Base-by-base conservation (phyloP, 2,113 vertebrate species). In the Phalacrocorax pelagicus region DNA sequence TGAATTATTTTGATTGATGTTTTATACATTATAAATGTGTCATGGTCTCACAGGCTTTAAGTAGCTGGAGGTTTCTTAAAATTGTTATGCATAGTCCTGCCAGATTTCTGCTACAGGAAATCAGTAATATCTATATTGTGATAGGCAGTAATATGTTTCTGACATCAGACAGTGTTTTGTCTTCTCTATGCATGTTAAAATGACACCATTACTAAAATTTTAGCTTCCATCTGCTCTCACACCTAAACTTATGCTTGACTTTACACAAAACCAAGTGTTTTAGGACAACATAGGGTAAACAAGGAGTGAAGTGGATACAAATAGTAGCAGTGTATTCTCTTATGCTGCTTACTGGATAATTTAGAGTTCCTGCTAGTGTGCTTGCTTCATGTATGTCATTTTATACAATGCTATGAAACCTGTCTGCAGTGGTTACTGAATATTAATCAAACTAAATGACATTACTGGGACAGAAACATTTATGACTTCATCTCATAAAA, bases 151-250 rank as follows among this genome's bases (percentile, higher is more conserved):
- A 69, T 89, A 77, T 84, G 47, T 26, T 94, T 66, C 65, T 79
- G 73, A 81, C 59, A 78, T 36, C 55, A 92, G 52, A 69, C 36
- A 66, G 89, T 74, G 49, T 90, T 90, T 91, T 59, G 15, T 74
- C 55, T 91, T 62, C 51, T 34, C 8, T 66, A 49, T 8, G 15
- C n/a, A 5, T n/a, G 12, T 55, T 81, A 62, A 86, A 84, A 81
- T 67, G 51, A n/a, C 73, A 49, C 18, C 4, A 1, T 44, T 40
- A 57, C 61, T 54, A 16, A 62, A 95, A 81, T 30, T 74, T 81
- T 5, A 51, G 24, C 12, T 95, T 69, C 85, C 88, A 90, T 93
- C 90, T 95, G 88, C 88, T 95, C 32, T 91, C 70, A 67, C 74
- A 90, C 70, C 69, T 88, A 67, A 95, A 67, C 77, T 63, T 63